Base-by-base conservation (phyloP, 2,113 vertebrate genomes). In the Chamaetylas fuelleborni region DNA sequence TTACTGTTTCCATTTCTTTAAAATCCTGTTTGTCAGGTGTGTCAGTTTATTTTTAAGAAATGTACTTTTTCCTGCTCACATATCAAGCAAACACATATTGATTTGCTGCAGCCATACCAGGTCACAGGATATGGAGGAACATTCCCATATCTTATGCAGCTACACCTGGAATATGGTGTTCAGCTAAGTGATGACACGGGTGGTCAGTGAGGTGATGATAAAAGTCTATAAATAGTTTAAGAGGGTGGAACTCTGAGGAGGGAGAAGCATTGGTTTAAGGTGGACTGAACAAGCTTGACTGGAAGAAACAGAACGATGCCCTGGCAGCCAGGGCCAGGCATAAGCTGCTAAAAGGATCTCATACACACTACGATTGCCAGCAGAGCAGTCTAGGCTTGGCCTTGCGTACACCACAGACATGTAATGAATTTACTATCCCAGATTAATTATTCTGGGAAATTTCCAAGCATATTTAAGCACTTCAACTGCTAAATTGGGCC, bases 201-300 rank as follows among this genome's bases (percentile, higher is more conserved):
- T 92, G 91, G 93, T 72, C 95, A 89, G 61, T 25, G 70, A 87
- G 57, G 67, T 92, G 84, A 80, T 90, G 93, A 95, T 94, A 96
- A 97, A 96, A 86, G 36, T 34, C 86, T 96, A 96, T 95, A 92
- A 96, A 97, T 97, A 97, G 90, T 69, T 86, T 34, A 67, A 90
- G 65, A 92, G 87, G 16, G 72, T 82, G 74, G 90, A 91, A 71
- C 50, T 88, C 77, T 22, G 43, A 88, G 57, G 43, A 92, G 48
- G 81, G 45, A 92, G 66, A 81, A 79, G 53, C 53, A 36, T 61
- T 95, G 74, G 43, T 81, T 94, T 93, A 97, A 97, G 95, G 95
- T 90, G 78, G 86, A 69, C 86, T 92, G 92, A 80, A 69, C 14
- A 72, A 61, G 31, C 23, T 28, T 71, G 43, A 53, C 28, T 36